These are phyloP conservation scores for Rhogogaster chlorosoma DNA, from an alignment of 2,888 invertebrate genomes.

Conservation along the genomic window DNA sequence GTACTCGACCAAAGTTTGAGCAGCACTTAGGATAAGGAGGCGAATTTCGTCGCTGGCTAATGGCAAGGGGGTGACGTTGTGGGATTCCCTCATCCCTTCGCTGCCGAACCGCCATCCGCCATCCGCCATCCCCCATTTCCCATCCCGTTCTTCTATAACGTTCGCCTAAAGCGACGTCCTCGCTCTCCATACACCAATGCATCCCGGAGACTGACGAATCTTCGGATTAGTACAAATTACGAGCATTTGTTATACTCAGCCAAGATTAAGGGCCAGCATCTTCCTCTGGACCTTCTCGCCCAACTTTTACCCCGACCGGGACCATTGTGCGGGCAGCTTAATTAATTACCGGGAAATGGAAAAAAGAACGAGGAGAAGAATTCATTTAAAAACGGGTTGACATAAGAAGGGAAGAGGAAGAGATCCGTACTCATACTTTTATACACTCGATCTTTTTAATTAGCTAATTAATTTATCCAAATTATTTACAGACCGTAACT, in stretches of 20 bases:
- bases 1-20: constrained; percentile 44
- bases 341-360: background rate
- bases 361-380: background rate
- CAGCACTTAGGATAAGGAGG: constrained; percentile 50
- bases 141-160: background rate
- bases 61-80: constrained; percentile 48
- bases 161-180: background rate
- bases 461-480: background rate
- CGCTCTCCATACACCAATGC: background rate
- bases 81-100: constrained; percentile 8
- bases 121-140: constrained; percentile 51
- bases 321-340: constrained; percentile 1
- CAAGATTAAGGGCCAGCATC: background rate
- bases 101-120: background rate
- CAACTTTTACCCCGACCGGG: background rate
- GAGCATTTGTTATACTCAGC: constrained; percentile 38
- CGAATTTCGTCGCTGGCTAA: constrained; percentile 47
- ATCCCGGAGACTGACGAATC: constrained; percentile 26
- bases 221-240: constrained; percentile 45
- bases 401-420: background rate
- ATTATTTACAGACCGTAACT: no score
- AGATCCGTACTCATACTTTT: background rate
- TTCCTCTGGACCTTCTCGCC: background rate
- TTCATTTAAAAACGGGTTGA: background rate
- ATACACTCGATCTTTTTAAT: constrained; percentile 18